phyloP scores from a whole-genome alignment of 1,140 invertebrate genomes.

The Ditylenchus dipsaci region DNA sequence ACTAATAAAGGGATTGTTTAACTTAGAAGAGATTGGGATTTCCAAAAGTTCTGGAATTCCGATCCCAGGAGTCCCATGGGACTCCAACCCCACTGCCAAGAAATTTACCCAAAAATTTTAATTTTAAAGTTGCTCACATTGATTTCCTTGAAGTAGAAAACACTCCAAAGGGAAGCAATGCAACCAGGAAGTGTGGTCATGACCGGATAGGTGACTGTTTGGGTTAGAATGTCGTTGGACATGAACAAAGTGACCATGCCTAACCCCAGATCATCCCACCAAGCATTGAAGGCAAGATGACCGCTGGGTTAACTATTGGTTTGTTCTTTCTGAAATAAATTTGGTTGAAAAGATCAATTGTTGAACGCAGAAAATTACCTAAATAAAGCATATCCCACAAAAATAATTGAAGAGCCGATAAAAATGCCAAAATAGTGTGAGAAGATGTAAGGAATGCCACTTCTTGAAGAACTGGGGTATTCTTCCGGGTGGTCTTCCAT shows the following conservation, averaged over 20 bases:
- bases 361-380: conserved; percentile 14
- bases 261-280: conserved; percentile 35
- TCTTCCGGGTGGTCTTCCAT: conserved; percentile 31
- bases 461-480: conserved; percentile 10
- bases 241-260: conserved; percentile 30
- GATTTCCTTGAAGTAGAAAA: conserved; percentile 41
- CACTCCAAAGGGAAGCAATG: conserved; percentile 33
- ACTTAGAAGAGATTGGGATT: too few species aligned
- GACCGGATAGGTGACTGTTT: conserved; percentile 34
- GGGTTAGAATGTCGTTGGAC: conserved; percentile 30
- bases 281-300: conserved; percentile 27
- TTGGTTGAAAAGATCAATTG: background rate
- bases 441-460: conserved; percentile 36
- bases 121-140: conserved; percentile 10
- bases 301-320: conserved; percentile 19
- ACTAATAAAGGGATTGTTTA: too few species aligned
- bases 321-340: conserved; percentile 19
- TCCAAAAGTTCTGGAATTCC: too few species aligned
- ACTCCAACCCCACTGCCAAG: too few species aligned
- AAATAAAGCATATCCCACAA: conserved; percentile 26
- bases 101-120: background rate
- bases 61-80: too few species aligned
- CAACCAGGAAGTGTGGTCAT: conserved; percentile 27
- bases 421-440: conserved; percentile 41
- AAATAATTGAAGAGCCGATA: conserved; percentile 27